Base-by-base conservation (phyloP, 2,888 invertebrate genomes). In the Apodemia hepburni region DNA sequence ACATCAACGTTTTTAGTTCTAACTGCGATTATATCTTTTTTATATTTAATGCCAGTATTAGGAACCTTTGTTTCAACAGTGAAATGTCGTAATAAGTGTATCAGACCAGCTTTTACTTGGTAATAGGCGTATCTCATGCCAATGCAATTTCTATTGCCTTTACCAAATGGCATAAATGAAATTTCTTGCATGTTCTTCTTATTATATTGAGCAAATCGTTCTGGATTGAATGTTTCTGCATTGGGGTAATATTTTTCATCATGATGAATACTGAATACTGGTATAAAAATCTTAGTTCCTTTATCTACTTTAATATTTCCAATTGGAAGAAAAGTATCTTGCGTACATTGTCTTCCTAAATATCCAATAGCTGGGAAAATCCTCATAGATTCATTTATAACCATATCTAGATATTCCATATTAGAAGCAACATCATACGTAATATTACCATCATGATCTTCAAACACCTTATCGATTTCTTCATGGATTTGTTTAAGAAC, bases 91-190 rank as follows among this genome's bases (percentile, higher is more conserved):
- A 74, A 58, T 12, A 73, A 17, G 60, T 73, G 69, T 7, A 72
- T 58, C 38, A 70, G 29, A 6, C 72, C 73, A 59, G 71, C 54
- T 59, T 79, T 74, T 0, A 78, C 69, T 66, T 84, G 85, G 7
- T 83, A 63, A 11, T 70, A 71, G 0, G 82, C 82, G 62, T 77
- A 82, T 64, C 81, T 76, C 65, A 74, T 71, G 65, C 92, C 92
- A 58, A 92, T 80, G 69, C 92, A 92, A 68, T 82, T 82, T 42
- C 92, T 78, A 58, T 90, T 88, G 51, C 92, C 92, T 71, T 87
- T 91, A 12, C 92, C 92, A 74, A 92, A 92, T 6, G 92, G 87
- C 65, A 92, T 69, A 70, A 80, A 92, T 22, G 79, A 78, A 68
- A 75, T 87, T 51, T 84, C 85, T 2, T 75, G 68, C 45, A 76